Conservation (phyloP, 2,888 invertebrate species). For the Platycheirus albimanus region DNA sequence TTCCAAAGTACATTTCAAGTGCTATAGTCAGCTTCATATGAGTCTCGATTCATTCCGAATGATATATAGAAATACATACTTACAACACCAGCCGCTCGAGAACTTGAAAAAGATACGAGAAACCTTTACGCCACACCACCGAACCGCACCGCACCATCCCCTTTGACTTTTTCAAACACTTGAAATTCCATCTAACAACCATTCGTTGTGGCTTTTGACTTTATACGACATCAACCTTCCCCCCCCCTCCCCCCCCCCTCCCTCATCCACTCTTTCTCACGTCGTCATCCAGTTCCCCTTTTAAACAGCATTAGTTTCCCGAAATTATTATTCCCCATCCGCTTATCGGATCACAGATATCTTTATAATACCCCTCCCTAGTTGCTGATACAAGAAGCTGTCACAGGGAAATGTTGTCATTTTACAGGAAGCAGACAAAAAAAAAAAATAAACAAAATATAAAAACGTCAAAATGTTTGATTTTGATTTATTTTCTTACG, state of each 20-base stretch:
- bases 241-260: too few relatives aligned
- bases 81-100: constrained; percentile 8
- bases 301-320: constrained; percentile 34
- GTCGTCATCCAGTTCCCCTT: neutral
- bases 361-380: constrained; percentile 34
- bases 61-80: neutral
- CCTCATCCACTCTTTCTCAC: too few relatives aligned
- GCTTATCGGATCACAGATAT: constrained; percentile 64
- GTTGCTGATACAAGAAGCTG: constrained; percentile 28
- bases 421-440: constrained; percentile 30
- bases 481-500: constrained; percentile 63
- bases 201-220: constrained; percentile 60
- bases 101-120: constrained; percentile 25
- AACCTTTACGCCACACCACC: neutral
- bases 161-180: constrained; percentile 27
- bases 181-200: constrained; percentile 40
- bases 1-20: constrained; percentile 20
- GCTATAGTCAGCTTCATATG: constrained; percentile 9
- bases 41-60: neutral
- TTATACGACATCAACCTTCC: constrained; percentile 13
- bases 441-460: constrained; percentile 17
- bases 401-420: constrained; percentile 57
- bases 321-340: constrained; percentile 52
- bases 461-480: constrained; percentile 46
- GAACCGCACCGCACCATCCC: too few relatives aligned